These are phyloP conservation scores for Coelogynopora nodosa DNA, from an alignment of 2,888 invertebrate genomes.

Conservation along the genomic window DNA sequence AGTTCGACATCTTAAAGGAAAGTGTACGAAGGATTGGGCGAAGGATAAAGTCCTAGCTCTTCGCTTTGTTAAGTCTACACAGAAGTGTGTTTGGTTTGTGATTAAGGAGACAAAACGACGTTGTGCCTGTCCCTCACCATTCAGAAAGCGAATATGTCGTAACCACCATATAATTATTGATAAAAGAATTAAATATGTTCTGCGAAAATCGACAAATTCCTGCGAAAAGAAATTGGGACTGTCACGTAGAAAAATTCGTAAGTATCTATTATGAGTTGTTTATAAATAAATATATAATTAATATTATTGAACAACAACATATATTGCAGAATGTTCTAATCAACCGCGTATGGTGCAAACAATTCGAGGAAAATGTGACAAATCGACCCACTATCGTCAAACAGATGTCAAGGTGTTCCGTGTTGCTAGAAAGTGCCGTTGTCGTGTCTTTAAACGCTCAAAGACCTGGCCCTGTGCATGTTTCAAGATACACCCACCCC, in stretches of 20 bases:
- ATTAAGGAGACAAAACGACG: background rate
- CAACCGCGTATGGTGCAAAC: background rate
- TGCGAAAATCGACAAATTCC: conserved; percentile 29
- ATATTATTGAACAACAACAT: no score
- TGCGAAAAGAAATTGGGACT: conserved; percentile 1
- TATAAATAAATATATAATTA: no score
- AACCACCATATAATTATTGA: conserved; percentile 8
- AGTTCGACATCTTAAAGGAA: conserved; percentile 2
- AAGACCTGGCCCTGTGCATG: conserved; percentile 30
- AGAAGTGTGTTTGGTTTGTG: conserved; percentile 19
- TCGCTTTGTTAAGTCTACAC: background rate
- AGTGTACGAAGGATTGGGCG: conserved; percentile 32
- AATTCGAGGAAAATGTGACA: conserved; percentile 21
- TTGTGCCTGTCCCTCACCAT: conserved; percentile 15
- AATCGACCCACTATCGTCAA: background rate
- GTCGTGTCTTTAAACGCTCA: background rate
- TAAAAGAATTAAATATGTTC: background rate
- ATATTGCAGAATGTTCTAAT: conserved; percentile 11
- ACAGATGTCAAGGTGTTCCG: background rate
- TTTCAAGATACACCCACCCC: conserved; percentile 34
- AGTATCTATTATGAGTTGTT: no score
- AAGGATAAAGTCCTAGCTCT: conserved; percentile 18
- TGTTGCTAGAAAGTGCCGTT: conserved; percentile 27
- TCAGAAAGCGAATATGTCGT: conserved; percentile 14
- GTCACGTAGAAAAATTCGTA: conserved; percentile 23